A percentile compares a stretch with the other conserved stretches of the same genome.
phyloP scores from a whole-genome alignment of 2,888 invertebrate species.

The Tenthredo mesomela region DNA sequence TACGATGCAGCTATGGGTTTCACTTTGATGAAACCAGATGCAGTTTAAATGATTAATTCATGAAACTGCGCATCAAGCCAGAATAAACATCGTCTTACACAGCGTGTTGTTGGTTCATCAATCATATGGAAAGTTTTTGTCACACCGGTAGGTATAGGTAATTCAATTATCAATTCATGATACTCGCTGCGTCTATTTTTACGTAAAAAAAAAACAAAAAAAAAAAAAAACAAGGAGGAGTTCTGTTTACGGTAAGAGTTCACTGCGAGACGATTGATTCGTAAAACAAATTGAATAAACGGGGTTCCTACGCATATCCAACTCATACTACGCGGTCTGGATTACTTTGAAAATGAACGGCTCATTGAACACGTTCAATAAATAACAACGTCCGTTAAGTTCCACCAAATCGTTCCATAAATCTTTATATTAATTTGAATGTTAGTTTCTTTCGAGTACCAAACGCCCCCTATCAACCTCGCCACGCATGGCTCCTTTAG shows the following conservation, averaged over 20 bases:
- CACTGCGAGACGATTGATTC: background rate
- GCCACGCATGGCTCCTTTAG: background rate
- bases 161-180: slow-evolving; percentile 30
- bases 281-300: background rate
- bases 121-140: slow-evolving; percentile 38
- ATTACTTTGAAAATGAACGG: slow-evolving; percentile 33
- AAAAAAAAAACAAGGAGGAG: background rate
- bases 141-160: background rate
- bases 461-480: slow-evolving; percentile 23
- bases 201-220: background rate
- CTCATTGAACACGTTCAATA: slow-evolving; percentile 16
- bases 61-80: slow-evolving; percentile 40
- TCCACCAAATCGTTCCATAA: slow-evolving; percentile 40
- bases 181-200: slow-evolving; percentile 4
- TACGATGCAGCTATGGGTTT: slow-evolving; percentile 21
- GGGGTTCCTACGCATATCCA: background rate
- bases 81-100: slow-evolving; percentile 41
- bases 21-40: slow-evolving; percentile 43
- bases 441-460: slow-evolving; percentile 39
- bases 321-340: background rate
- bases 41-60: slow-evolving; percentile 49
- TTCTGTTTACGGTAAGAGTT: background rate
- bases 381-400: slow-evolving; percentile 34
- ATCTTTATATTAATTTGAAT: slow-evolving; percentile 40
- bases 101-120: slow-evolving; percentile 32